These are phyloP conservation scores for Paratilapia polleni DNA, from an alignment of 2,113 vertebrate genomes.

Conservation along the genomic window DNA sequence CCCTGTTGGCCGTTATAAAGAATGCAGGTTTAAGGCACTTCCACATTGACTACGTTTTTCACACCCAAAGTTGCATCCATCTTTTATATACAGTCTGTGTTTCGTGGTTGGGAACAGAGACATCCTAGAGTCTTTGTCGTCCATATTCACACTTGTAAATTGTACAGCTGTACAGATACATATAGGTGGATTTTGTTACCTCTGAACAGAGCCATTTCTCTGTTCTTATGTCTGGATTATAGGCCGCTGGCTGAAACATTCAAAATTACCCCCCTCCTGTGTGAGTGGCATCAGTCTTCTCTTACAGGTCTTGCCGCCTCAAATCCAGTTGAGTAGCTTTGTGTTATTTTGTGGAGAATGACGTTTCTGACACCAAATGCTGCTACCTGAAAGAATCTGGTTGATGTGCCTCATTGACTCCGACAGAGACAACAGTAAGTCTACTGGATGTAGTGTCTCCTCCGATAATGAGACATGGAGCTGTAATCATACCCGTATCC, in stretches of 20 bases:
- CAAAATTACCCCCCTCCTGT: neutral
- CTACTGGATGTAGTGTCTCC: neutral
- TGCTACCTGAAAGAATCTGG: neutral
- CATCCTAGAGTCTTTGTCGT: neutral
- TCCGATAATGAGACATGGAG: neutral
- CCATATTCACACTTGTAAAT: neutral
- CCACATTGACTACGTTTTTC: neutral
- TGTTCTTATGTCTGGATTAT: neutral
- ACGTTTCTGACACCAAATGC: neutral
- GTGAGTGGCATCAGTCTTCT: neutral
- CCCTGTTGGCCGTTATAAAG: neutral
- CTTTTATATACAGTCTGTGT: neutral
- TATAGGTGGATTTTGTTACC: neutral
- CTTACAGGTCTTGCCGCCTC: neutral
- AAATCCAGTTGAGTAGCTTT: neutral
- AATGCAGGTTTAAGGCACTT: neutral
- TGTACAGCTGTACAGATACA: neutral
- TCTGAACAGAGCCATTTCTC: neutral
- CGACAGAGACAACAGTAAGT: no score
- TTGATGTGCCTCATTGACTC: neutral
- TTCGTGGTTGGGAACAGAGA: neutral
- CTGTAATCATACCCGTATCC: neutral
- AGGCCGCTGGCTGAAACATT: neutral
- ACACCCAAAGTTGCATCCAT: neutral
- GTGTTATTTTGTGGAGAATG: neutral